These are phyloP conservation scores for Brachionus plicatilis DNA, from an alignment of 1,140 invertebrate species.

Conservation along the genomic window DNA sequence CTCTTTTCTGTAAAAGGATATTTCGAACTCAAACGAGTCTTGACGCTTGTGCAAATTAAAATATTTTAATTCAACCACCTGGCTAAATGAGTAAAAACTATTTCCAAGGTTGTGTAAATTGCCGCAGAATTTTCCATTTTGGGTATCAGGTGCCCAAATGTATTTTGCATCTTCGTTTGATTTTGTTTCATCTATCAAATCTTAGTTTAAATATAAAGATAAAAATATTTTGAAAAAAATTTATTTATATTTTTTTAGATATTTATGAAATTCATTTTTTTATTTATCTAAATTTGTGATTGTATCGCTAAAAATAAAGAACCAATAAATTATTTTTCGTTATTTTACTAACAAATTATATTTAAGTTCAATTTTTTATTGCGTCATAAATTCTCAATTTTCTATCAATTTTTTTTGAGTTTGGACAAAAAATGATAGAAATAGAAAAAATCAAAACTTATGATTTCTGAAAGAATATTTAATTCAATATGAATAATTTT, in stretches of 20 bases:
- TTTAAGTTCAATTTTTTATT: too few species aligned
- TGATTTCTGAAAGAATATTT: too few species aligned
- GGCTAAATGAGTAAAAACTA: conserved; percentile 28
- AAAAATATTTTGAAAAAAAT: neutral
- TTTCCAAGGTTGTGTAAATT: neutral
- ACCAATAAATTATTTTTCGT: too few species aligned
- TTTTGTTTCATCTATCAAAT: neutral
- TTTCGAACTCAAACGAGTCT: conserved; percentile 12
- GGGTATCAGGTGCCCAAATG: neutral
- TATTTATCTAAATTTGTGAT: too few species aligned
- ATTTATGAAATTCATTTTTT: too few species aligned
- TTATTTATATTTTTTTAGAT: neutral
- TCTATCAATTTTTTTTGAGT: too few species aligned
- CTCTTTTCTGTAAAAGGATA: neutral
- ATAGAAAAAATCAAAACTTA: too few species aligned
- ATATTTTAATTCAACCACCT: neutral
- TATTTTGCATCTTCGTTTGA: neutral
- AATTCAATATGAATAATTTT: too few species aligned
- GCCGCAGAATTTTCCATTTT: conserved; percentile 18
- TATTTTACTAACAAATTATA: too few species aligned
- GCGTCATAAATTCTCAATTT: too few species aligned
- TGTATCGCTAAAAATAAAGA: too few species aligned
- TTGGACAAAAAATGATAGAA: too few species aligned
- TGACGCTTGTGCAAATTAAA: neutral
- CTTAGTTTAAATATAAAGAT: neutral